phyloP scores from a whole-genome alignment of 2,113 vertebrate species.

The Sitta europaea region DNA sequence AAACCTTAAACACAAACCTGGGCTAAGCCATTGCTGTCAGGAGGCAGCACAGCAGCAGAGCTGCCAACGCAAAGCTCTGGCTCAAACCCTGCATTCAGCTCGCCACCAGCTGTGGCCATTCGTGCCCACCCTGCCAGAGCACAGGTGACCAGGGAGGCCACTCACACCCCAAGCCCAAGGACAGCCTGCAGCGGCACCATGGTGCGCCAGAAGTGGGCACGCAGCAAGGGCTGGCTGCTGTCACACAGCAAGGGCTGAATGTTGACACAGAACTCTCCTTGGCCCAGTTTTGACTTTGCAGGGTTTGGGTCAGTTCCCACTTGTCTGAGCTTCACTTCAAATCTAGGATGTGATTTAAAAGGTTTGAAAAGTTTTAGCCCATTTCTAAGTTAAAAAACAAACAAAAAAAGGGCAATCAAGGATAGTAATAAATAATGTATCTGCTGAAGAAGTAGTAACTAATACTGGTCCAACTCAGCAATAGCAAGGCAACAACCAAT shows the following conservation, averaged over 20 bases:
- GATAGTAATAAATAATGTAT: neutral
- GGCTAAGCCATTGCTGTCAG: neutral
- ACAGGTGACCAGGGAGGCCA: neutral
- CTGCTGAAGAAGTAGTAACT: neutral
- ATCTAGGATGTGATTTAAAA: neutral
- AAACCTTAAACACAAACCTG: neutral
- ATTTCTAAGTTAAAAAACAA: neutral
- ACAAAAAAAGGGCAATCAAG: neutral
- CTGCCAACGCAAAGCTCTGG: neutral
- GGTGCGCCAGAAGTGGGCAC: fast-evolving
- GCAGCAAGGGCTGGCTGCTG: neutral
- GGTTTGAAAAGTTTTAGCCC: neutral
- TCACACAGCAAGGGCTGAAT: neutral
- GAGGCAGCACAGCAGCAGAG: neutral
- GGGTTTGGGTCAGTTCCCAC: neutral
- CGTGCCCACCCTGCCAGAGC: neutral
- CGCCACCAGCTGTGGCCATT: fast-evolving
- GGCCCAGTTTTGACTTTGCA: neutral
- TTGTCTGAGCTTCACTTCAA: conserved; percentile 14
- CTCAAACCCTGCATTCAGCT: neutral
- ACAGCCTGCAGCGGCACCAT: neutral
- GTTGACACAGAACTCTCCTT: neutral
- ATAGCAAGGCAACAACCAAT: conserved; percentile 48
- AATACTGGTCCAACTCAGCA: conserved; percentile 68
- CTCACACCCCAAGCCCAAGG: neutral